phyloP scores from a whole-genome alignment of 2,797 vertebrate species.

The Parauchenoglanis punctatus region DNA sequence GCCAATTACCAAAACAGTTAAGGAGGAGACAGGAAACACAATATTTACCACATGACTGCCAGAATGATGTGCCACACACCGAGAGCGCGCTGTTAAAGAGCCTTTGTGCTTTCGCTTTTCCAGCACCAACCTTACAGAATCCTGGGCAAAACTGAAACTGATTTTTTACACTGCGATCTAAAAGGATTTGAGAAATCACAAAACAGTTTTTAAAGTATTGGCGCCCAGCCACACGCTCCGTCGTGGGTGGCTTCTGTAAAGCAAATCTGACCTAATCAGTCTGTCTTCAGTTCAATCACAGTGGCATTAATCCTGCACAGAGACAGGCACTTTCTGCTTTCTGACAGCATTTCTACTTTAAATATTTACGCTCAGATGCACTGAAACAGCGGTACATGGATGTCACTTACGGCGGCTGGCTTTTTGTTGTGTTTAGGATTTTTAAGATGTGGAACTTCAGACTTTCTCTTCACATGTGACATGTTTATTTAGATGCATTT shows the following conservation, averaged over 20 bases:
- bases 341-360: conserved; percentile 37
- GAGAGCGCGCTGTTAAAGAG: conserved; percentile 46
- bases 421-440: conserved; percentile 75
- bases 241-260: conserved; percentile 44
- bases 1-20: conserved; percentile 83
- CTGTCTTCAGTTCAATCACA: conserved; percentile 45
- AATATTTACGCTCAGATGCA: conserved; percentile 47
- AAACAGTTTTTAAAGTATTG: conserved; percentile 9
- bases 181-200: conserved; percentile 21
- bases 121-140: background rate
- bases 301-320: conserved; percentile 39
- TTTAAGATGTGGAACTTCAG: conserved; percentile 43
- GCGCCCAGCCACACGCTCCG: conserved; percentile 1
- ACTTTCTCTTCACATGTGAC: background rate
- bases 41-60: conserved; percentile 80
- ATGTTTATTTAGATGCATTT: conserved; percentile 7
- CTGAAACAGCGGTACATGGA: conserved; percentile 62
- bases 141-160: background rate
- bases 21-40: conserved; percentile 80
- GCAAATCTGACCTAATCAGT: conserved; percentile 38
- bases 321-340: conserved; percentile 19
- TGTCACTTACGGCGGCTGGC: conserved; percentile 63
- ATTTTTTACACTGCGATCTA: background rate
- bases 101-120: conserved; percentile 55
- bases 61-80: conserved; percentile 71